Conservation (phyloP, 1,140 invertebrate genomes). For the Schlechtendalia chinensis region DNA sequence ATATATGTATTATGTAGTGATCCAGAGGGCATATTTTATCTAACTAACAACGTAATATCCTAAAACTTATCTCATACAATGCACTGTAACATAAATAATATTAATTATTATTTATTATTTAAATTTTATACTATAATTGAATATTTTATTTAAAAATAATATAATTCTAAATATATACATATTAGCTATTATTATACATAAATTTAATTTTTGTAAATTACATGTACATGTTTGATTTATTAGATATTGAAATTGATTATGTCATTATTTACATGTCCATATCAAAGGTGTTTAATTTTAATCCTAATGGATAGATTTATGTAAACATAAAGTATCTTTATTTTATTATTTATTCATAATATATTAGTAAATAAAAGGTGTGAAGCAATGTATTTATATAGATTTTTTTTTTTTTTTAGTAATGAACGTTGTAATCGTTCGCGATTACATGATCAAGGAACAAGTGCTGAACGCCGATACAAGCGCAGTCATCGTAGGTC, state of each 20-base stretch:
- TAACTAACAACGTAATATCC: conserved; percentile 23
- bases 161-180: not conserved
- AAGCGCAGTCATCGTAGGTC: conserved; percentile 63
- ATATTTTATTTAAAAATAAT: not conserved
- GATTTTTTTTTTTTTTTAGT: conserved; percentile 56
- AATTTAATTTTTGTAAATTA: not conserved
- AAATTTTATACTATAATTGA: not conserved
- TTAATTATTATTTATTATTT: conserved; percentile 15
- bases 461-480: conserved; percentile 64
- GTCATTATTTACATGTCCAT: not conserved
- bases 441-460: conserved; percentile 63
- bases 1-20: not conserved
- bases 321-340: not conserved
- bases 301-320: conserved; percentile 3
- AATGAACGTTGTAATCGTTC: conserved; percentile 64
- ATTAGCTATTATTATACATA: not conserved
- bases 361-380: not conserved
- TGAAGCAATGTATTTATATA: not conserved
- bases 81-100: not conserved
- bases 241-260: not conserved
- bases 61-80: not conserved
- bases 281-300: conserved; percentile 1
- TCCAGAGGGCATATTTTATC: conserved; percentile 40
- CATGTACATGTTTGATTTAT: not conserved
- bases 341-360: not conserved